Percentiles rank a stretch among this genome's conserved stretches.
Evolutionary conservation across 1,140 invertebrate genomes (phyloP).

Genomic region (Chymomyza costata): DNA sequence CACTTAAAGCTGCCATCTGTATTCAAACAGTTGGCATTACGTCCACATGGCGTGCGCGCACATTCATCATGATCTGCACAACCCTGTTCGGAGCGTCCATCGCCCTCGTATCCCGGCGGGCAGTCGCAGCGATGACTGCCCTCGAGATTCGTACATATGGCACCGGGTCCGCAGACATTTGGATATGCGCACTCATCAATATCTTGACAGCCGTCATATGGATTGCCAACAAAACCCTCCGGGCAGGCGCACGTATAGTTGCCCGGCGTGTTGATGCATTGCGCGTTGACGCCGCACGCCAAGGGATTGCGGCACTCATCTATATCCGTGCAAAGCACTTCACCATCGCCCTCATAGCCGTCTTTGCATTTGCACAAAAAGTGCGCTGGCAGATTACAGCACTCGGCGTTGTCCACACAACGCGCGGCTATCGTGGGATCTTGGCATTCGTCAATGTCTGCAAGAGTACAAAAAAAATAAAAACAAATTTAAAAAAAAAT

Average conservation of each 20-base stretch:
- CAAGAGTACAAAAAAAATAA: slow-evolving; percentile 38
- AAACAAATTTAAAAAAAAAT: slow-evolving; percentile 4
- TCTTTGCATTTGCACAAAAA: slow-evolving; percentile 95
- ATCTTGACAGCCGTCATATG: slow-evolving; percentile 89
- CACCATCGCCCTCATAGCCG: slow-evolving; percentile 92
- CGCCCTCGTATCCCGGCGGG: slow-evolving; percentile 86
- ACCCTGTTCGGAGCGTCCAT: slow-evolving; percentile 80
- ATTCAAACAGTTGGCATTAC: slow-evolving; percentile 84
- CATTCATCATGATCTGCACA: slow-evolving; percentile 85
- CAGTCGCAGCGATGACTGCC: slow-evolving; percentile 90
- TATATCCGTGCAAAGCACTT: slow-evolving; percentile 89
- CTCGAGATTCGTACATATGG: slow-evolving; percentile 86
- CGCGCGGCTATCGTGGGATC: slow-evolving; percentile 86
- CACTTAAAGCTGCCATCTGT: slow-evolving; percentile 85
- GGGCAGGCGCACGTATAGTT: slow-evolving; percentile 92
- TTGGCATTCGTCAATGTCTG: slow-evolving; percentile 96
- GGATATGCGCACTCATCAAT: slow-evolving; percentile 87
- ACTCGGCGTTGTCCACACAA: slow-evolving; percentile 94
- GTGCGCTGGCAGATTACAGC: slow-evolving; percentile 94
- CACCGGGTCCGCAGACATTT: slow-evolving; percentile 85
- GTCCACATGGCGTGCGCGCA: slow-evolving; percentile 81
- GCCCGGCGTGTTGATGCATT: slow-evolving; percentile 89
- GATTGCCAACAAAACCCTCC: slow-evolving; percentile 89
- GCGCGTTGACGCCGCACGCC: slow-evolving; percentile 86
- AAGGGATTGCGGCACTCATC: slow-evolving; percentile 88